These are phyloP conservation scores for Caenorhabditis angaria DNA, from an alignment of 2,888 invertebrate species.

Conservation along the genomic window DNA sequence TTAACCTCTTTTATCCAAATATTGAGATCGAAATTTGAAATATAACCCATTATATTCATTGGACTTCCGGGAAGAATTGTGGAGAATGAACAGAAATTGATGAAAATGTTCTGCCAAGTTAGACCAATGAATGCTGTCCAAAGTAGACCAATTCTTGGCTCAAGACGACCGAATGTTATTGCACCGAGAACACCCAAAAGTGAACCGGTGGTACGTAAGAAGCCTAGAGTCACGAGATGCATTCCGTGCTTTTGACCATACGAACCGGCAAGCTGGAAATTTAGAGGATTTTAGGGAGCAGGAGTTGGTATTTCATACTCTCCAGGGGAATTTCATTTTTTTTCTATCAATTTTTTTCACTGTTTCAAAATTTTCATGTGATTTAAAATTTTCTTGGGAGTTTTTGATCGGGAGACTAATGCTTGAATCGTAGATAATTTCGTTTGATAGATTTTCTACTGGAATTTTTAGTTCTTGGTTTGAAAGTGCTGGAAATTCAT, in stretches of 20 bases:
- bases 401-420: too few species aligned
- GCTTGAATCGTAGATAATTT: too few species aligned
- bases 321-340: too few species aligned
- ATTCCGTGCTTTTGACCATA: constrained; percentile 60
- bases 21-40: constrained; percentile 1
- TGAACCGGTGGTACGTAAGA: constrained; percentile 53
- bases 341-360: too few species aligned
- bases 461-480: too few species aligned
- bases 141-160: constrained; percentile 53
- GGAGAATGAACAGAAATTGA: constrained; percentile 55
- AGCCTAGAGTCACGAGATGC: constrained; percentile 51
- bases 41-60: constrained; percentile 57
- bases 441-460: too few species aligned
- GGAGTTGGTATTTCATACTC: too few species aligned
- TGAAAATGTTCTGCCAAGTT: constrained; percentile 64
- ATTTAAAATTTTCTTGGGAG: too few species aligned
- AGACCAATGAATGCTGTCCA: constrained; percentile 60
- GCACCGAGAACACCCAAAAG: constrained; percentile 57
- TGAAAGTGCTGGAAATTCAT: too few species aligned
- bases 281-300: too few species aligned
- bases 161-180: constrained; percentile 39
- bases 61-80: constrained; percentile 62
- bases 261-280: constrained; percentile 56
- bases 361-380: too few species aligned
- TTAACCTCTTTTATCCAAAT: constrained; percentile 13